Percentiles rank a stretch among this genome's conserved stretches.
These are phyloP conservation scores for Eretmochelys imbricata DNA, from an alignment of 2,113 vertebrate species.

Conservation along the genomic window DNA sequence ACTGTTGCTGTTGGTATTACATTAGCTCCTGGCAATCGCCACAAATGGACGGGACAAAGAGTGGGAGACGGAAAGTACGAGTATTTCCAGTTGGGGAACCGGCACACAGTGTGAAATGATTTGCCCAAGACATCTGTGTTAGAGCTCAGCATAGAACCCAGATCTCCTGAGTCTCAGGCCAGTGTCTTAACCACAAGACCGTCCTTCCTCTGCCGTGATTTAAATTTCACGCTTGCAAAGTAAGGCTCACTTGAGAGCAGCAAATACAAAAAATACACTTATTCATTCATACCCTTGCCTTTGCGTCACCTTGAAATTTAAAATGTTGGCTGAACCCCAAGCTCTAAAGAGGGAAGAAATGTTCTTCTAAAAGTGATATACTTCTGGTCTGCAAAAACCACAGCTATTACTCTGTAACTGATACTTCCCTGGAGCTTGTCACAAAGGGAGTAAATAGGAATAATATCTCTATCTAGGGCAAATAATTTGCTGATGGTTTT, in stretches of 20 bases:
- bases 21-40: not conserved
- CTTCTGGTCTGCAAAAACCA: not conserved
- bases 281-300: accelerated
- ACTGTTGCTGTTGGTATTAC: not conserved
- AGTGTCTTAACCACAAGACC: not conserved
- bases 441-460: not conserved
- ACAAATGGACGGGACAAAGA: accelerated
- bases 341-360: not conserved
- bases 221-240: not conserved
- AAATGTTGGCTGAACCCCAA: not conserved
- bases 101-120: not conserved
- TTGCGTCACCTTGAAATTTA: not conserved
- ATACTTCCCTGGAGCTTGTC: accelerated
- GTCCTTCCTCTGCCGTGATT: not conserved
- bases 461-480: not conserved
- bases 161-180: not conserved
- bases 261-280: not conserved
- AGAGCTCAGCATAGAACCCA: not conserved
- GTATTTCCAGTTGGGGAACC: not conserved
- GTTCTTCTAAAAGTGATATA: accelerated
- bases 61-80: not conserved
- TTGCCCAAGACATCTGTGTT: not conserved
- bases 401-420: not conserved
- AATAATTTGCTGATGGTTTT: not conserved
- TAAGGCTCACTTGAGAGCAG: not conserved